Base-by-base conservation (phyloP, 2,113 vertebrate genomes). In the Odontophorus gujanensis region DNA sequence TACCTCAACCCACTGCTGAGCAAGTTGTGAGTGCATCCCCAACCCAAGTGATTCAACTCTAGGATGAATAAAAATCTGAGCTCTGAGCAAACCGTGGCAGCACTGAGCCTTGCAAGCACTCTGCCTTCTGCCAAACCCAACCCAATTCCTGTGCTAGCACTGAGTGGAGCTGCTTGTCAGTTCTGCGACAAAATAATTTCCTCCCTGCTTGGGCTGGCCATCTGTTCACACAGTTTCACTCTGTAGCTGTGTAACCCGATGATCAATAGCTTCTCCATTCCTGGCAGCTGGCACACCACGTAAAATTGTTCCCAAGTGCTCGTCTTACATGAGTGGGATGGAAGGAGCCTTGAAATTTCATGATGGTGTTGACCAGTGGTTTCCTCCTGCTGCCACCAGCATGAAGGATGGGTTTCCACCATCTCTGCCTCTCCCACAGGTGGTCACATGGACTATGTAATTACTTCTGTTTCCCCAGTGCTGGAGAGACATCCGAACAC, bases 141-240 rank as follows among this genome's bases (percentile, higher is more conserved):
- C 87, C 80, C 0, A 0, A 45, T 72, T 91, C 85, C 91, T 95
- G 82, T 48, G 61, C 85, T 91, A 95, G 83, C 65, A 4, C 53
- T 86, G 85, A 95, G 75, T 72, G 3, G 48, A 95, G 69, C 90
- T 95, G 94, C 90, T 93, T 95, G 93, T 96, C 95, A 95, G 69
- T 86, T 93, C 85, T 95, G 90, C 87, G 34, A 95, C 85, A 81
- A 96, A 96, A 94, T 93, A 83, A 79, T 96, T 94, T 76, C 93
- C 83, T 94, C 90, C 80, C 76, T 0, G 2, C 61, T 96, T 73
- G 58, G 87, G 76, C 85, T 95, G 94, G 90, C 94, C 96, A 95
- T 96, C 95, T 94, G 93, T 95, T 95, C 85, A 76, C 81, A 86
- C 25, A 48, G 57, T 92, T 97, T 95, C 95, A 55, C 91, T 84